Base-by-base conservation (phyloP, 2,888 invertebrate genomes). In the Scaptomyza flava region DNA sequence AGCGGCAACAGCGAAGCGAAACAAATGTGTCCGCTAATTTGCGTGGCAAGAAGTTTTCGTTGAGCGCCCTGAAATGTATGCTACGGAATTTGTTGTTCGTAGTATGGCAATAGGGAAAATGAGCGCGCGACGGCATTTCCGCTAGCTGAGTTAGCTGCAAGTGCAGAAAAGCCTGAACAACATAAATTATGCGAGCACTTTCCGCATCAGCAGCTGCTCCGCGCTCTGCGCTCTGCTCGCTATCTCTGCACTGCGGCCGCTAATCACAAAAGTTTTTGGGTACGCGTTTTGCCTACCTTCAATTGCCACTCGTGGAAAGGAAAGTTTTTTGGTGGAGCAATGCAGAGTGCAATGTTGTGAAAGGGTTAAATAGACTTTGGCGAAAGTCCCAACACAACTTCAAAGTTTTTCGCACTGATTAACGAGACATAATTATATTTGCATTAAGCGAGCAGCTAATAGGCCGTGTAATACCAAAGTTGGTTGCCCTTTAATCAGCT, bases 391-490 rank as follows among this genome's bases (percentile, higher is more conserved):
- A 12, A 20, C 41, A 41, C 9, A 30, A 50, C 65, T 50, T 34
- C 34, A 68, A 81, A 70, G 47, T 72, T 87, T 84, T 69, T 64
- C 27, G 51, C 51, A 38, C 81, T 87, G 81, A 81, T 81, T 81
- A 81, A 84, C 75, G 73, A 82, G 86, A 81, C 82, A 87, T 83
- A 83, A 83, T 83, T 83, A 83, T 85, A 85, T 83, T 85, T 77
- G 80, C 82, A 83, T 83, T 83, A 83, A 85, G 88, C 79, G 63
- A 60, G 48, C 62, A 73, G 82, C 86, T 87, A 83, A 83, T 83
- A 83, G 88, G 86, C 82, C 86, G 73, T 83, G 82, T 81, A 87
- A 81, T 82, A 63, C 76, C 42, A 68, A 76, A 78, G 54, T 81
- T 70, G 72, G 46, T 53, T 51, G 50, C 57, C 60, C 61, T 53